Evolutionary conservation across 1,140 invertebrate species (phyloP), one percentile per base, ranked within the genome.

Genomic region (Ylistrum balloti): DNA sequence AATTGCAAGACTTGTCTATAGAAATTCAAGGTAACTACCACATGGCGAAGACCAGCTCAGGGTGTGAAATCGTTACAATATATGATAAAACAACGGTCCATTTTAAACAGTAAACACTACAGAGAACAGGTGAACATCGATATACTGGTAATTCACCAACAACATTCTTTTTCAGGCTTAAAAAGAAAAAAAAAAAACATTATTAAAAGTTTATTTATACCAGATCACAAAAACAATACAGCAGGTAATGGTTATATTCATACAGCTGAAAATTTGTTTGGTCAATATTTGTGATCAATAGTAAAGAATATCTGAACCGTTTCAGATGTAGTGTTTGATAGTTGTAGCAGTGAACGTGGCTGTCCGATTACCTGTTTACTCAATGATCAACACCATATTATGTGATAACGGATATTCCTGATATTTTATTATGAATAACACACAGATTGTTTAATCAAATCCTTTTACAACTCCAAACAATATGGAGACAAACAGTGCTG

Each of bases 211-310:
- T 22, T 56, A 56, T 56, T 56, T 15, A 28, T 28, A 74, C 1
- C 41, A 9, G 20, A 45, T 28, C 22, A 7, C 9, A 7, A 7
- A 74, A 74, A n/a, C 22, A n/a, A 22, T n/a, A 28, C n/a, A 74
- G 56, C 56, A 74, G 22, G n/a, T 74, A 74, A 74, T 13, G 10
- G 13, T 17, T 13, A 45, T 45, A 74, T 17, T 17, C 22, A 74
- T 20, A 74, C 3, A 74, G 22, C n/a, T 28, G 2, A 28, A 74
- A 74, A 74, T 74, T n/a, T 28, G 56, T 74, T 45, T 5, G 56
- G 56, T 74, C 17, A n/a, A 74, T 74, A 74, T 74, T 74, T n/a
- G 56, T n/a, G 17, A 74, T 74, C 56, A n/a, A 74, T 74, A 74
- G n/a, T 74, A 28, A n/a, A 74, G 45, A 74, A 28, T 74, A 74